phyloP scores from a whole-genome alignment of 1,140 invertebrate genomes.

The Phthorimaea operculella region DNA sequence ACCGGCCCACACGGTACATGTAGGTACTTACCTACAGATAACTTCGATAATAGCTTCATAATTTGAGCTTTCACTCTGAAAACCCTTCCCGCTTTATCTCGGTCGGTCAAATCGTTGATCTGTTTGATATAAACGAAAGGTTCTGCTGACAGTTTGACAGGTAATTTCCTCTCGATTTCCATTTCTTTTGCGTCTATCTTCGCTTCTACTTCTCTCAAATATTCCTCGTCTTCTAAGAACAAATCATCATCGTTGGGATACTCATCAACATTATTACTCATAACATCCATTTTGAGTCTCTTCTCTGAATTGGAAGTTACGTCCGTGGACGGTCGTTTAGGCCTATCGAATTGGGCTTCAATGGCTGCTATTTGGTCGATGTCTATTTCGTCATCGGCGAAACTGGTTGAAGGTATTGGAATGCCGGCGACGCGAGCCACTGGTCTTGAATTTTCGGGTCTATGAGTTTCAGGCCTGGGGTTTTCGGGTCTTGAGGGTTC shows the following conservation, averaged over 20 bases:
- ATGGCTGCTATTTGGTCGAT: slow-evolving; percentile 40
- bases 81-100: slow-evolving; percentile 31
- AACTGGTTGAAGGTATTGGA: slow-evolving; percentile 24
- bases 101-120: slow-evolving; percentile 40
- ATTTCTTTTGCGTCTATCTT: slow-evolving; percentile 28
- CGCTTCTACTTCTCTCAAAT: slow-evolving; percentile 40
- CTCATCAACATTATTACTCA: slow-evolving; percentile 21
- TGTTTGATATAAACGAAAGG: slow-evolving; percentile 61
- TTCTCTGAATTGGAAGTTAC: slow-evolving; percentile 33
- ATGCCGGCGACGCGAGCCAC: slow-evolving; percentile 25
- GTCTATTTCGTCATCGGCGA: slow-evolving; percentile 43
- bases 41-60: slow-evolving; percentile 45
- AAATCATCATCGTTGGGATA: slow-evolving; percentile 38
- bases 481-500: not conserved
- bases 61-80: slow-evolving; percentile 55
- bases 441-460: slow-evolving; percentile 14
- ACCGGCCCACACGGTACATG: no score
- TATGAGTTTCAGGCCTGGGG: not conserved
- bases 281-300: slow-evolving; percentile 29
- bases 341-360: slow-evolving; percentile 29
- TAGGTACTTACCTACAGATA: not conserved
- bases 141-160: slow-evolving; percentile 27
- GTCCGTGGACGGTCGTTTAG: slow-evolving; percentile 28
- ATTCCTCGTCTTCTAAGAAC: slow-evolving; percentile 43
- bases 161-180: slow-evolving; percentile 12